Percentiles rank a stretch among this genome's conserved stretches.
phyloP scores from a whole-genome alignment of 2,888 invertebrate species.

The Nezara viridula region DNA sequence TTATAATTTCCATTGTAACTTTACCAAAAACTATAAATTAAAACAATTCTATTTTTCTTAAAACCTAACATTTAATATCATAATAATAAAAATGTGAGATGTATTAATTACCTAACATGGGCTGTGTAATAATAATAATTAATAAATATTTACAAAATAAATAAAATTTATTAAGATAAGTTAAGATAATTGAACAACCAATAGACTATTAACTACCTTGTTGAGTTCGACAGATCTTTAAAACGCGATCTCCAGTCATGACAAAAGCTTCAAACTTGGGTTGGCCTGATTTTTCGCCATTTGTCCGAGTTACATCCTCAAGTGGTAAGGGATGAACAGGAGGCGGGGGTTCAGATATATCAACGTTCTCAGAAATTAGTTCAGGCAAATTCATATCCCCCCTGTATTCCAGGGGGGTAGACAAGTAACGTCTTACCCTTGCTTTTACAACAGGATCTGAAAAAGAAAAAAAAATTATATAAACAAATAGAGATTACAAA shows the following conservation, averaged over 20 bases:
- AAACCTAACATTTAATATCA: background rate
- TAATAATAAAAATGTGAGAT: background rate
- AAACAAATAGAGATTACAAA: background rate
- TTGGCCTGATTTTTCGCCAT: constrained; percentile 64
- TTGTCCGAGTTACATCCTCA: constrained; percentile 65
- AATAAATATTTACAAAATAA: too few species aligned
- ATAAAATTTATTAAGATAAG: background rate
- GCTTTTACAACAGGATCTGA: constrained; percentile 91
- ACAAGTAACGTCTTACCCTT: constrained; percentile 68
- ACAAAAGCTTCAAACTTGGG: constrained; percentile 92
- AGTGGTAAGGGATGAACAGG: constrained; percentile 65
- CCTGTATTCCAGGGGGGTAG: constrained; percentile 66
- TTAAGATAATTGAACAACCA: background rate
- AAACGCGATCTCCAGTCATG: constrained; percentile 97
- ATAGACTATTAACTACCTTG: constrained; percentile 70
- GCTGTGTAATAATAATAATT: too few species aligned
- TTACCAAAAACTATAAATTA: background rate
- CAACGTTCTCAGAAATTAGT: constrained; percentile 61
- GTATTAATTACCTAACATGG: too few species aligned
- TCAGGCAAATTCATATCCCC: constrained; percentile 63
- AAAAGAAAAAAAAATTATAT: constrained; percentile 66
- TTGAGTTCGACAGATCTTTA: constrained; percentile 89
- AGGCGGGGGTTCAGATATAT: constrained; percentile 64
- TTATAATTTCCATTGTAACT: constrained; percentile 29
- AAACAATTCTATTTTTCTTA: background rate